Base-by-base conservation (phyloP, 2,888 invertebrate genomes). In the Buathra laborator region DNA sequence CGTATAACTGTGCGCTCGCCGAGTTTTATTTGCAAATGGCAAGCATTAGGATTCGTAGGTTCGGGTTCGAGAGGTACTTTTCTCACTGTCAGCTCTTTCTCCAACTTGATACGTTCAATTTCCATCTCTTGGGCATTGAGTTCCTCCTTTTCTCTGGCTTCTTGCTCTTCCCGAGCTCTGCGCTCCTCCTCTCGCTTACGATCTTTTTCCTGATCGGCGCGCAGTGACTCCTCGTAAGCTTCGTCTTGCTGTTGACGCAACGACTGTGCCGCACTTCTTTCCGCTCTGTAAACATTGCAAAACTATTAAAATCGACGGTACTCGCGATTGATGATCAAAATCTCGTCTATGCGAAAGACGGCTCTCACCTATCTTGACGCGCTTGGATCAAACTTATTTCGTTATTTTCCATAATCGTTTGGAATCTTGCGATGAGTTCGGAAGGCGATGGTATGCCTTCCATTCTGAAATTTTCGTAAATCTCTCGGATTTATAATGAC, bases 121-220 rank as follows among this genome's bases (percentile, higher is more conserved):
- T 94, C 94, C 89, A 95, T 94, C 88, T 96, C 95, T 86, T 95
- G 95, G 24, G 95, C 95, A 77, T 94, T 94, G 14, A 94, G 90
- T 88, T 94, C 92, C 81, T 94, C 94, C 89, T 95, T 93, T 91
- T 95, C 94, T 90, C 94, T 94, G 88, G 94, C 94, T 87, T 94
- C 94, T 76, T 94, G 94, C 88, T 94, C 94, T 56, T 94, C 95
- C 9, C 94, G 94, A 19, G 95, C 96, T 84, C 95, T 94, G 3
- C 94, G 94, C 88, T 96, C 96, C 86, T 96, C 95, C 88, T 95
- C 95, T 51, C 96, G 95, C 70, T 95, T 95, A 0, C 97, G 95
- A 93, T 99, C 99, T 94, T 99, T 99, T 94, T 99, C 98, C 94
- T 99, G 98, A 94, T 99, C 99, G 0, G 98, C 98, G 56, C 96